Base-by-base conservation (phyloP, 2,797 vertebrate species). In the Decapterus maruadsi region DNA sequence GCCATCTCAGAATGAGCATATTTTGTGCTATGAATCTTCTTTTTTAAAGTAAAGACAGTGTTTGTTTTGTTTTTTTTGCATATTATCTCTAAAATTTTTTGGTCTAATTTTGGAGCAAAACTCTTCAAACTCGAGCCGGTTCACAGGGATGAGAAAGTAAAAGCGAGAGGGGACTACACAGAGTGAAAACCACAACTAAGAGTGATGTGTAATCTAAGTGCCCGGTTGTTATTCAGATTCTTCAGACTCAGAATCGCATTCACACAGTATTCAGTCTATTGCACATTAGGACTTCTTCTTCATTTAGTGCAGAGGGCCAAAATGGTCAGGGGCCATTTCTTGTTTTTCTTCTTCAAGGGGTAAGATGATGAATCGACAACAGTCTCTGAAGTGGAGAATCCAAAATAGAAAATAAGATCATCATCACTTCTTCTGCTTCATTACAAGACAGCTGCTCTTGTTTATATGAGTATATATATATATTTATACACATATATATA, bases 261-360 rank as follows among this genome's bases (percentile, higher is more conserved):
- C 82, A 92, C 85, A 90, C 83, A 76, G 55, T 72, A 71, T 91
- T 81, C 74, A 81, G 77, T 87, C 82, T 87, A 92, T 94, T 94
- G 90, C 89, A 93, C 93, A 80, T 85, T 60, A 70, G 73, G 73
- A 83, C 77, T 77, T 82, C 68, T 77, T 82, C 68, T 88, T 89
- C 67, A 53, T 36, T 57, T 64, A 86, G 81, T 79, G 80, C 84
- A 77, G 56, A 72, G 71, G 68, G 71, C 42, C 77, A 19, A 74
- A 79, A 42, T 36, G 48, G 72, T 80, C 68, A n/a, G 51, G 51
- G 75, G 53, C 11, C 16, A 0, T 26, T 80, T 69, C 6, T 22
- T 8, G 34, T 34, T 58, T 26, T 61, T 62, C 43, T 60, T 66
- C 57, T 80, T 76, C 53, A 46, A 46, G 60, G 64, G 26, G 54